These are phyloP conservation scores for Plecotus auritus DNA, from an alignment of 2,113 vertebrate genomes.

Conservation along the genomic window DNA sequence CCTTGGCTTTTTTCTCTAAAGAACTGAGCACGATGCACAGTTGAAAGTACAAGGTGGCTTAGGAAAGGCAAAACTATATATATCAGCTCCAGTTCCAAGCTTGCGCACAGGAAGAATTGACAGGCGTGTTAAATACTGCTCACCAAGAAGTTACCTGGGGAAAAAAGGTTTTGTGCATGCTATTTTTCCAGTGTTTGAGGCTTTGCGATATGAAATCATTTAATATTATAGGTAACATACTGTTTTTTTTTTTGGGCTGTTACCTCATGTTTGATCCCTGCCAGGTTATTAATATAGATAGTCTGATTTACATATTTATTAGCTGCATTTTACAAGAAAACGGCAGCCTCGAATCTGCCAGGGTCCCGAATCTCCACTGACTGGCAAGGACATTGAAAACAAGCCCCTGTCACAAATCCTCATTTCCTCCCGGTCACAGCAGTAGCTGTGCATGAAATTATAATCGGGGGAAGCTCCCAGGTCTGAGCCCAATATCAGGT, in stretches of 20 bases:
- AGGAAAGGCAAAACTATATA: not conserved
- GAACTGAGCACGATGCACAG: not conserved
- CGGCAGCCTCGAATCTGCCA: conserved; percentile 7
- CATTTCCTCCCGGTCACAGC: not conserved
- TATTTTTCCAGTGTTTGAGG: conserved; percentile 46
- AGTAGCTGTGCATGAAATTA: conserved; percentile 33
- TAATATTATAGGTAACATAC: conserved; percentile 59
- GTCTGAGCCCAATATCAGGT: not conserved
- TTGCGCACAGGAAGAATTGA: not conserved
- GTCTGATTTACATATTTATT: conserved; percentile 78
- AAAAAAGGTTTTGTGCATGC: not conserved
- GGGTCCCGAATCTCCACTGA: conserved; percentile 24
- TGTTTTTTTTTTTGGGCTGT: conserved; percentile 55
- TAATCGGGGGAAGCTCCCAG: not conserved
- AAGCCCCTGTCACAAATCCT: conserved; percentile 59
- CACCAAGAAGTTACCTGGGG: not conserved
- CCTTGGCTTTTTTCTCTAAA: not conserved
- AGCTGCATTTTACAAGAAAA: conserved; percentile 59
- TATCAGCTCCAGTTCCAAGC: not conserved
- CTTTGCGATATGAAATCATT: conserved; percentile 59
- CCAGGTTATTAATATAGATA: conserved; percentile 76
- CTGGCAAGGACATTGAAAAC: conserved; percentile 67
- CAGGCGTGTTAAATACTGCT: not conserved
- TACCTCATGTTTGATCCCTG: conserved; percentile 58
- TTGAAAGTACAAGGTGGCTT: not conserved